Percentiles rank a stretch among this genome's conserved stretches.
These are phyloP conservation scores for Toxotes jaculatrix DNA, from an alignment of 2,113 vertebrate species.

Conservation along the genomic window DNA sequence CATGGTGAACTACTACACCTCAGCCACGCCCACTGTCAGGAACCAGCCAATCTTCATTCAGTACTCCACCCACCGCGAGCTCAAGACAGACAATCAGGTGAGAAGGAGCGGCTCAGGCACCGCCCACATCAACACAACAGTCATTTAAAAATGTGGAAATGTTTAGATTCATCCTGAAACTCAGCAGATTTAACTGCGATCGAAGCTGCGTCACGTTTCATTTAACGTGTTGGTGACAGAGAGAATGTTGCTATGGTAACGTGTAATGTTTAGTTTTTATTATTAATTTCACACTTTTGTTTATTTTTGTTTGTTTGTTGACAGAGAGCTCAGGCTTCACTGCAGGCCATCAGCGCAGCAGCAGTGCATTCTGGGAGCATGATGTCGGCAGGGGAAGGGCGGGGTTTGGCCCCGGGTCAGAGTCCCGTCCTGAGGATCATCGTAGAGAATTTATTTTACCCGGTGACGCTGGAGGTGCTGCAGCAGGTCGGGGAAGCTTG, in stretches of 20 bases:
- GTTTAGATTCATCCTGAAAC: no score
- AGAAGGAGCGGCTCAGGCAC: background rate
- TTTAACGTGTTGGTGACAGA: no score
- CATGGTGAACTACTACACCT: slow-evolving; percentile 74
- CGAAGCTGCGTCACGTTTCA: no score
- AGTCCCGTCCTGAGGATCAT: slow-evolving; percentile 73
- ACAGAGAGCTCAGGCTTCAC: slow-evolving; percentile 50
- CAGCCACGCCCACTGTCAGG: slow-evolving; percentile 66
- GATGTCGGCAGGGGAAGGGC: slow-evolving; percentile 48
- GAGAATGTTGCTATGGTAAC: no score
- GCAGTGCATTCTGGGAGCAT: slow-evolving; percentile 71
- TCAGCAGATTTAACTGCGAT: no score
- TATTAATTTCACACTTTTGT: no score
- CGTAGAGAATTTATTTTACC: slow-evolving; percentile 73
- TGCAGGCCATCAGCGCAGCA: slow-evolving; percentile 58
- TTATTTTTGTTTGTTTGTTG: slow-evolving; percentile 5
- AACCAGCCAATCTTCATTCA: slow-evolving; percentile 73
- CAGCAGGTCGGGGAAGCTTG: slow-evolving; percentile 54
- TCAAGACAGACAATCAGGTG: slow-evolving; percentile 73
- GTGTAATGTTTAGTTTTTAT: no score
- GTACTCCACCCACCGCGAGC: slow-evolving; percentile 72
- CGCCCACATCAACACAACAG: background rate
- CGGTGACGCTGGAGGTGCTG: slow-evolving; percentile 71
- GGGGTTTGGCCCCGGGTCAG: slow-evolving; percentile 34
- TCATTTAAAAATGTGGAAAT: no score